Evolutionary conservation across 1,140 invertebrate genomes (phyloP).

Genomic region (Holotrichia oblita): DNA sequence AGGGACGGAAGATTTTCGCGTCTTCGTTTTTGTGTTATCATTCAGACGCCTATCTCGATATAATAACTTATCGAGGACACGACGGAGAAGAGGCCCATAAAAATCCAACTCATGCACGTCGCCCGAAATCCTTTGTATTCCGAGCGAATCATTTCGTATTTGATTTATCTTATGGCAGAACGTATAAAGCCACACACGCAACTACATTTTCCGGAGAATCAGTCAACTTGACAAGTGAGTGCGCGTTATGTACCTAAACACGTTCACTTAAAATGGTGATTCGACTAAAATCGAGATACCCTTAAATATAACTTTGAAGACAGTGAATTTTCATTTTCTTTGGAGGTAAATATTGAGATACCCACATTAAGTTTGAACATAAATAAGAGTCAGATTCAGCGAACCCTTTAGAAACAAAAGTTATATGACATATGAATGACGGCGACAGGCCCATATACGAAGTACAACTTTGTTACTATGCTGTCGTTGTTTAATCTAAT

Average conservation of each 20-base stretch:
- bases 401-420: no score
- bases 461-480: no score
- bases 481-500: no score
- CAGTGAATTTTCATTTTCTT: no score
- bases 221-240: slow-evolving; percentile 23
- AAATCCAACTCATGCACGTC: not conserved
- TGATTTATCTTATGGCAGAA: slow-evolving; percentile 10
- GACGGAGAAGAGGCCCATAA: not conserved
- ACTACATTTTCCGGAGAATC: slow-evolving; percentile 14
- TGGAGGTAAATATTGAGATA: no score
- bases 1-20: slow-evolving; percentile 4
- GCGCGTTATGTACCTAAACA: not conserved
- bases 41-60: not conserved
- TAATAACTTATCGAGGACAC: slow-evolving; percentile 5
- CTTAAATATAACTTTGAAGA: no score
- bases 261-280: not conserved
- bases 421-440: no score
- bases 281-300: not conserved
- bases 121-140: slow-evolving; percentile 15
- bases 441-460: no score
- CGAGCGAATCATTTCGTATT: slow-evolving; percentile 18
- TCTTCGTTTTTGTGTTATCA: not conserved
- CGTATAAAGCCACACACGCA: slow-evolving; percentile 19
- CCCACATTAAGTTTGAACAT: no score
- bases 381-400: no score